phyloP scores from a whole-genome alignment of 2,797 vertebrate species.

The Cuniculus paca region DNA sequence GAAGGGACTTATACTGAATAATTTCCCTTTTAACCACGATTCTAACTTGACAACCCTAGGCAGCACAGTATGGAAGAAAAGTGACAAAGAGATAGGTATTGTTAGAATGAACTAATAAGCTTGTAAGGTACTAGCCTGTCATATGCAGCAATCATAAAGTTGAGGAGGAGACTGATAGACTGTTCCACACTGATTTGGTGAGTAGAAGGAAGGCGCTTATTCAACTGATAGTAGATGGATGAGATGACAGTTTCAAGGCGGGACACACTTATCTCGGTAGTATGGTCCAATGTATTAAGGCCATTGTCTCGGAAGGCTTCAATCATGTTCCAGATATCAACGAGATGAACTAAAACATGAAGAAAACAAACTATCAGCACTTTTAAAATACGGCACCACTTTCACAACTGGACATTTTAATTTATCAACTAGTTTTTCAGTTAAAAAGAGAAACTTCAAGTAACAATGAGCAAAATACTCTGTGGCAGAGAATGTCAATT shows the following conservation, averaged over 20 bases:
- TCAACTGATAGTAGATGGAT: constrained; percentile 98
- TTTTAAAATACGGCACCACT: not conserved
- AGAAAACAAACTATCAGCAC: constrained; percentile 28
- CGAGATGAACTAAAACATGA: constrained; percentile 93
- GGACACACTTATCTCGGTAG: constrained; percentile 96
- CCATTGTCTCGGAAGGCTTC: constrained; percentile 99
- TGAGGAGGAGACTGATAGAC: constrained; percentile 98
- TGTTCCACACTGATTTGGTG: constrained; percentile 99
- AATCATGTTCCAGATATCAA: constrained; percentile 99
- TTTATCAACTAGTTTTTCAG: not conserved
- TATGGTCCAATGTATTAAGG: constrained; percentile 96
- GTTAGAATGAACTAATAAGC: constrained; percentile 14
- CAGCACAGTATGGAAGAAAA: not conserved
- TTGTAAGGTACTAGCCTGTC: constrained; percentile 92
- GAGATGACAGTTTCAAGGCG: constrained; percentile 98
- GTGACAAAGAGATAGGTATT: not conserved
- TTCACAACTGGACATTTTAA: not conserved
- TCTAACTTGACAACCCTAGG: not conserved
- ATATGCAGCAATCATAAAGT: constrained; percentile 97
- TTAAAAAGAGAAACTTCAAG: not conserved
- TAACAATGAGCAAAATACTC: not conserved
- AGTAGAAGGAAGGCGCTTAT: constrained; percentile 97
- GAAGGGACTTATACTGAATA: not conserved
- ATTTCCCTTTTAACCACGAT: not conserved
- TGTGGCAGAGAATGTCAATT: not conserved